These are phyloP conservation scores for Mungos mungo DNA, from an alignment of 2,113 vertebrate species.

Conservation along the genomic window DNA sequence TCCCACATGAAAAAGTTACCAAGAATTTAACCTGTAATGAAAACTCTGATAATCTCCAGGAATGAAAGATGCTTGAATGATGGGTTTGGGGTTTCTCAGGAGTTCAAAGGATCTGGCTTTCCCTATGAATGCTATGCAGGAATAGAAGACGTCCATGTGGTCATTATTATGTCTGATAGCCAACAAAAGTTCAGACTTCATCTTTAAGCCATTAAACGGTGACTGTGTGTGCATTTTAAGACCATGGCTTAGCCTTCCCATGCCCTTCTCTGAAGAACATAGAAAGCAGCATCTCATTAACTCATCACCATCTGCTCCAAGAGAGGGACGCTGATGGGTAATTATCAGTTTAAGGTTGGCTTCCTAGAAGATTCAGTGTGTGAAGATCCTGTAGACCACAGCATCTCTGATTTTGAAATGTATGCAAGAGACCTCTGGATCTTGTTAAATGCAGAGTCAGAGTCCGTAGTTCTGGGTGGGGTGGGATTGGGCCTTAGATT, in stretches of 20 bases:
- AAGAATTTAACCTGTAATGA: slow-evolving; percentile 74
- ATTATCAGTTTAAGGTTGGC: not conserved
- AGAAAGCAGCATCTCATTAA: not conserved
- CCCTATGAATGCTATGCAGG: slow-evolving; percentile 13
- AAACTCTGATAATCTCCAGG: slow-evolving; percentile 76
- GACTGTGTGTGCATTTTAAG: slow-evolving; percentile 32
- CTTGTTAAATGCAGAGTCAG: not conserved
- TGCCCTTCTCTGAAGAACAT: not conserved
- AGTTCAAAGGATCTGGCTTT: slow-evolving; percentile 72
- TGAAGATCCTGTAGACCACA: not conserved
- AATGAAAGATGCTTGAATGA: slow-evolving; percentile 69
- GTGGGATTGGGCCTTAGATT: not conserved
- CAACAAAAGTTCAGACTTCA: slow-evolving; percentile 56
- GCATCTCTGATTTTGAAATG: not conserved
- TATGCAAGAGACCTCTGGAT: not conserved
- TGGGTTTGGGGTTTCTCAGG: slow-evolving; percentile 48
- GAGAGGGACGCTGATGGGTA: not conserved
- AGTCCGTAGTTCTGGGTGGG: not conserved
- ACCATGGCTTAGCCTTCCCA: not conserved
- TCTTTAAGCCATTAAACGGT: slow-evolving; percentile 51
- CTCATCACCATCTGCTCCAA: not conserved
- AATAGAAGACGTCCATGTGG: slow-evolving; percentile 53
- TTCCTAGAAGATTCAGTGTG: not conserved
- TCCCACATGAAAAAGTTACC: slow-evolving; percentile 52
- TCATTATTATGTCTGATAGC: slow-evolving; percentile 69